Percentiles rank a stretch among this genome's conserved stretches.
phyloP scores from a whole-genome alignment of 2,888 invertebrate species.

The Eupelmus urozonus region DNA sequence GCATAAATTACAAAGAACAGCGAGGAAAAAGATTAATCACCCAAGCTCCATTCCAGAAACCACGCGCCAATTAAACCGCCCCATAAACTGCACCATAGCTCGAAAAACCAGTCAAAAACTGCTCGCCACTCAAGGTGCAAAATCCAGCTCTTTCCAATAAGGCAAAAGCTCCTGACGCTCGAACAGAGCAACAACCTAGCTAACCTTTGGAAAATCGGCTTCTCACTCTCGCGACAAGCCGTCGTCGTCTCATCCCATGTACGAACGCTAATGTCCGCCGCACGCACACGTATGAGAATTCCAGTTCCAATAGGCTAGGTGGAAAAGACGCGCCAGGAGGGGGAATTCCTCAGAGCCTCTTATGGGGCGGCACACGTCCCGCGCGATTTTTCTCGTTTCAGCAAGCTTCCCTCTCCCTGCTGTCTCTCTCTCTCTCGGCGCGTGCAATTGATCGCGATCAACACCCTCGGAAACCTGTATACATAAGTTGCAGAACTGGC shows the following conservation, averaged over 20 bases:
- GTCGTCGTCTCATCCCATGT: neutral
- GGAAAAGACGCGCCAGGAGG: neutral
- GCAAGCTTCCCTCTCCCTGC: constrained; percentile 38
- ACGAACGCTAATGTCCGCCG: neutral
- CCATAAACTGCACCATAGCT: neutral
- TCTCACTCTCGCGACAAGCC: constrained; percentile 3
- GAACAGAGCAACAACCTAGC: neutral
- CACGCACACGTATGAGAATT: neutral
- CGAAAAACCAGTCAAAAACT: no score
- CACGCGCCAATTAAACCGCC: neutral
- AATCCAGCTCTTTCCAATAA: no score
- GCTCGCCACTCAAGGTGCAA: no score
- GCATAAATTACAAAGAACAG: no score
- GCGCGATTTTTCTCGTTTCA: constrained; percentile 59
- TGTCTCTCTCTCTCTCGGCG: neutral
- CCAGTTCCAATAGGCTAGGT: no score
- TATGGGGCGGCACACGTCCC: constrained; percentile 49
- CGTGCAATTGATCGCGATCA: constrained; percentile 68
- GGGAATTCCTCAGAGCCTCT: constrained; percentile 28
- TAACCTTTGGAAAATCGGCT: constrained; percentile 22
- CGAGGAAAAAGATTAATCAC: neutral
- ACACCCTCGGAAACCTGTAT: constrained; percentile 54
- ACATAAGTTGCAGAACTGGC: constrained; percentile 60
- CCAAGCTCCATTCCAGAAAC: neutral
- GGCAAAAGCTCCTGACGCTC: neutral